Conservation (phyloP, 2,888 invertebrate genomes). For the Nineta flava region DNA sequence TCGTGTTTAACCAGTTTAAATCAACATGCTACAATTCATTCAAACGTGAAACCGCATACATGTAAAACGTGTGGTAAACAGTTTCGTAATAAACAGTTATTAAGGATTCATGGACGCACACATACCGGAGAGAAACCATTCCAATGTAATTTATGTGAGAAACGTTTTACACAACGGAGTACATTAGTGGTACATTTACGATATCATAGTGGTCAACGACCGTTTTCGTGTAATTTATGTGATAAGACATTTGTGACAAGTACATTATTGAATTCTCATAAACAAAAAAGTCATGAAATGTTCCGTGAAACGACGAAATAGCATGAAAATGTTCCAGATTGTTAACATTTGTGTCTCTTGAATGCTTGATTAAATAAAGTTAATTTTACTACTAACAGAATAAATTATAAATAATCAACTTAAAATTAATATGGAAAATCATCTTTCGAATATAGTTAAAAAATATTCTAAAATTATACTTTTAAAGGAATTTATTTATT, state of each 20-base stretch:
- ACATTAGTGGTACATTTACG: constrained; percentile 16
- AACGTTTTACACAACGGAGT: constrained; percentile 22
- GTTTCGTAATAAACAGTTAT: not conserved
- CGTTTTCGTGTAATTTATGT: constrained; percentile 20
- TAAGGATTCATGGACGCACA: not conserved
- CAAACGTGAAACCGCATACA: not conserved
- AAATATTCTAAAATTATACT: too few species aligned
- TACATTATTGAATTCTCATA: constrained; percentile 18
- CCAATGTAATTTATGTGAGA: constrained; percentile 24
- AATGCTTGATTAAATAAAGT: not conserved
- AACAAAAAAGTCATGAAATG: constrained; percentile 27
- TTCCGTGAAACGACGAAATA: not conserved
- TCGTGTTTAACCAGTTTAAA: not conserved
- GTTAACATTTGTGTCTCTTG: too few species aligned
- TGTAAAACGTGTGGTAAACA: not conserved
- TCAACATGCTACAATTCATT: not conserved
- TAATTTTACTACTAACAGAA: not conserved
- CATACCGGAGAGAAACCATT: constrained; percentile 3
- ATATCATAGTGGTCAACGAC: constrained; percentile 1
- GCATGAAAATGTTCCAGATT: not conserved
- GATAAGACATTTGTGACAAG: constrained; percentile 21
- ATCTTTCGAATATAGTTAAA: too few species aligned
- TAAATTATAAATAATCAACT: too few species aligned
- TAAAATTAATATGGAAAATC: too few species aligned
- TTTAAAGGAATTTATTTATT: too few species aligned